Percentiles rank a stretch among this genome's conserved stretches.
Conservation (phyloP, 2,797 vertebrate species). For the Tadarida brasiliensis region DNA sequence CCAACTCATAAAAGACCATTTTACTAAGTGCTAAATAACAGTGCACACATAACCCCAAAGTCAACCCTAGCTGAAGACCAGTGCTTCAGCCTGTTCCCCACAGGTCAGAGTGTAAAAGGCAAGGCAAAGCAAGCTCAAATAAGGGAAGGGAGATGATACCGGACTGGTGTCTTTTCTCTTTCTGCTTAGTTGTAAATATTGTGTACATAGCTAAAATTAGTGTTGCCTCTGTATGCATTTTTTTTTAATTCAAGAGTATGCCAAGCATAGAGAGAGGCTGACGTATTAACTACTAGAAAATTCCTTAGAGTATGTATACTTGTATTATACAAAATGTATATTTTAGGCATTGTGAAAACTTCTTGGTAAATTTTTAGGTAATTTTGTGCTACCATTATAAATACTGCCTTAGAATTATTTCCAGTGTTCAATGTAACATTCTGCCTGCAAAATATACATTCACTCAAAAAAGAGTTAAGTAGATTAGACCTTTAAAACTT, state of each 20-base stretch:
- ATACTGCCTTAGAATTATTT: constrained; percentile 44
- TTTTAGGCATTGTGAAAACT: not conserved
- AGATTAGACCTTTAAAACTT: constrained; percentile 15
- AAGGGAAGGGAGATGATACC: not conserved
- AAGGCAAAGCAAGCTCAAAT: not conserved
- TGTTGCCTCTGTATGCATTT: not conserved
- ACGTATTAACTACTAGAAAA: constrained; percentile 3
- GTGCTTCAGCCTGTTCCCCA: not conserved
- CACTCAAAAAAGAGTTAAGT: constrained; percentile 16
- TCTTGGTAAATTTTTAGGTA: not conserved
- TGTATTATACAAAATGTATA: not conserved
- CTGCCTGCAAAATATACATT: not conserved
- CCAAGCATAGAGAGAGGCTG: not conserved
- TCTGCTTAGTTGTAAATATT: constrained; percentile 43
- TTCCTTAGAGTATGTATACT: not conserved
- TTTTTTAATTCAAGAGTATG: not conserved
- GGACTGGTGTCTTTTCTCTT: not conserved
- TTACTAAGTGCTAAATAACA: not conserved
- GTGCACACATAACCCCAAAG: not conserved
- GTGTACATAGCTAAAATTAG: not conserved
- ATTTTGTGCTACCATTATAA: constrained; percentile 27
- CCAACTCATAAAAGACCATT: not conserved
- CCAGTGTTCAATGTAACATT: not conserved
- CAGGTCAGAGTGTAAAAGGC: not conserved
- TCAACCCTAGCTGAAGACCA: not conserved